These are phyloP conservation scores for Drosophila borborema DNA, from an alignment of 2,888 invertebrate genomes.

Conservation along the genomic window DNA sequence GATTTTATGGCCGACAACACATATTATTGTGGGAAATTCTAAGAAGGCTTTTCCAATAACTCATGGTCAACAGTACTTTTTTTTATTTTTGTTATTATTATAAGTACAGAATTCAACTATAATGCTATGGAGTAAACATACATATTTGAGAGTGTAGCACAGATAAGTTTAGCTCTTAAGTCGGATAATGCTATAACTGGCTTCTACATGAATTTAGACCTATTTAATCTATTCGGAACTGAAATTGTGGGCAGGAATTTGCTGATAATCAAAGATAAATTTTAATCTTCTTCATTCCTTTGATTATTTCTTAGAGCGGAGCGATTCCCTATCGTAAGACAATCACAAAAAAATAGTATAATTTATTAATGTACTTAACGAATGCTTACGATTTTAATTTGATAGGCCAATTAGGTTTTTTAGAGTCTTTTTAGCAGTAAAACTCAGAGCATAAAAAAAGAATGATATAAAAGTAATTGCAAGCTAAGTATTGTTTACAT, in stretches of 20 bases:
- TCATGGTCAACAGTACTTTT: background rate
- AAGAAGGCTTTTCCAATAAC: conserved; percentile 27
- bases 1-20: conserved; percentile 52
- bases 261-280: background rate
- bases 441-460: background rate
- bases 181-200: background rate
- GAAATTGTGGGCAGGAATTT: background rate
- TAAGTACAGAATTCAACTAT: background rate
- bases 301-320: background rate
- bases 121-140: background rate
- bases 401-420: background rate
- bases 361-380: background rate
- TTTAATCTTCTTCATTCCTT: background rate
- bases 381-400: background rate
- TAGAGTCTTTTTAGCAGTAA: background rate
- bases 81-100: background rate
- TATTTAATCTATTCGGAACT: background rate
- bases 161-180: background rate
- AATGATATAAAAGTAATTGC: background rate
- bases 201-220: background rate
- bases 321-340: no score
- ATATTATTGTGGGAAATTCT: conserved; percentile 48
- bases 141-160: background rate
- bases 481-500: background rate
- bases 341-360: no score